Conservation (phyloP, 2,797 vertebrate species). For the Erethizon dorsatum region DNA sequence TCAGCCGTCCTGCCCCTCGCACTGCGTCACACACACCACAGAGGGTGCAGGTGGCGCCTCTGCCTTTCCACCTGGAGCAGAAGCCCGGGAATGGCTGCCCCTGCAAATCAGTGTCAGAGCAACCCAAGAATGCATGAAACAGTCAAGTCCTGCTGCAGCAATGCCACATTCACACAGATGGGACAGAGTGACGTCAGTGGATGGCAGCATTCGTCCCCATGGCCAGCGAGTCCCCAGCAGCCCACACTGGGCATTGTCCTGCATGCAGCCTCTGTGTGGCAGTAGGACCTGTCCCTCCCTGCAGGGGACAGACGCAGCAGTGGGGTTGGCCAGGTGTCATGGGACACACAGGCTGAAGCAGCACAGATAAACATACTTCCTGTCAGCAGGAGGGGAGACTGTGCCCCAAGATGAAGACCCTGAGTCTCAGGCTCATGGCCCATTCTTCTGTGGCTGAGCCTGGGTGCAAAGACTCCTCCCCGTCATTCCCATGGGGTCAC, state of each 20-base stretch:
- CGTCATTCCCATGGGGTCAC: not conserved
- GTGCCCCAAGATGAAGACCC: fast-evolving
- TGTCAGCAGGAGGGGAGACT: not conserved
- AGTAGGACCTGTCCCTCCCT: not conserved
- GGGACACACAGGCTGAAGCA: not conserved
- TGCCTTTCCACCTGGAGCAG: not conserved
- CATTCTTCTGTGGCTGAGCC: not conserved
- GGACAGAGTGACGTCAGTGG: not conserved
- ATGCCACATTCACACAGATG: no score
- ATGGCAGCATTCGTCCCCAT: fast-evolving
- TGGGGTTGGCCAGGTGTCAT: not conserved
- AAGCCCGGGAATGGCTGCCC: not conserved
- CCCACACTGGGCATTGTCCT: no score
- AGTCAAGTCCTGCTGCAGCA: not conserved
- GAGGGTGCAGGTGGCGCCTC: fast-evolving
- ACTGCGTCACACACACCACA: fast-evolving
- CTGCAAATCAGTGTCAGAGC: not conserved
- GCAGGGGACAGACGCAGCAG: not conserved
- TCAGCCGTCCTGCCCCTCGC: fast-evolving
- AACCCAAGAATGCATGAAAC: fast-evolving
- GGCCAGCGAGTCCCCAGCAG: not conserved
- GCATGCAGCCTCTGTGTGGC: not conserved
- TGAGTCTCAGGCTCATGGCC: no score
- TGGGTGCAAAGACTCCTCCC: fast-evolving
- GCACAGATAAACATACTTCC: no score